phyloP scores from a whole-genome alignment of 2,113 vertebrate genomes.

The Xiphias gladius region DNA sequence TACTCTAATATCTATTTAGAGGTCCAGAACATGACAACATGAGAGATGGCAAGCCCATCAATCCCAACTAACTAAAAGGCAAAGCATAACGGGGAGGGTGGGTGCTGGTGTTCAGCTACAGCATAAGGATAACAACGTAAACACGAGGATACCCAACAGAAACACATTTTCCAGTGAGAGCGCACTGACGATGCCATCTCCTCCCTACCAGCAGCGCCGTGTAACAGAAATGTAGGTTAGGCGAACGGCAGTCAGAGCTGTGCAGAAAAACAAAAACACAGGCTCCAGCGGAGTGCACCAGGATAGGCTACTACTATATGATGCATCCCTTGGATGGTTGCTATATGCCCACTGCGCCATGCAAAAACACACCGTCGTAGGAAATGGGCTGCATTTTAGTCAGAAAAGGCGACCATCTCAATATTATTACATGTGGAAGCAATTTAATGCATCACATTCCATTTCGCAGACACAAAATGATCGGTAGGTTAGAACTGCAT shows the following conservation, averaged over 20 bases:
- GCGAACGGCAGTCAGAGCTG: constrained; percentile 78
- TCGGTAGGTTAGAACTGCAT: constrained; percentile 31
- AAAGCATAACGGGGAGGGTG: constrained; percentile 25
- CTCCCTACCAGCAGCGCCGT: constrained; percentile 72
- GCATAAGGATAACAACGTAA: constrained; percentile 75
- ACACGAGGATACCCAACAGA: constrained; percentile 74
- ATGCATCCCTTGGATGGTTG: constrained; percentile 81
- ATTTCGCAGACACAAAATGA: constrained; percentile 27
- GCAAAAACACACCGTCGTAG: constrained; percentile 69
- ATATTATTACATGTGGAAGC: background rate
- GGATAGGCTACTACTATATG: constrained; percentile 79
- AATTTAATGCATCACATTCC: constrained; percentile 17
- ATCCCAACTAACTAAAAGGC: constrained; percentile 42
- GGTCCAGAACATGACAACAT: constrained; percentile 41
- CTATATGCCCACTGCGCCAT: constrained; percentile 83
- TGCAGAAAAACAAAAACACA: constrained; percentile 85
- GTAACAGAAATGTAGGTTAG: constrained; percentile 83
- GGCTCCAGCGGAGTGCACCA: constrained; percentile 75
- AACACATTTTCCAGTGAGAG: constrained; percentile 68
- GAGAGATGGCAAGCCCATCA: constrained; percentile 65
- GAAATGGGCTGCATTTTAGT: constrained; percentile 33
- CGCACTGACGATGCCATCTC: constrained; percentile 70
- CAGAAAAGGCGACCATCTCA: background rate
- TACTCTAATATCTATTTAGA: constrained; percentile 33
- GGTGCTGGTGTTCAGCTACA: constrained; percentile 58